These are phyloP conservation scores for Xiphorhynchus erythropygius DNA, from an alignment of 2,797 vertebrate species.

Conservation along the genomic window DNA sequence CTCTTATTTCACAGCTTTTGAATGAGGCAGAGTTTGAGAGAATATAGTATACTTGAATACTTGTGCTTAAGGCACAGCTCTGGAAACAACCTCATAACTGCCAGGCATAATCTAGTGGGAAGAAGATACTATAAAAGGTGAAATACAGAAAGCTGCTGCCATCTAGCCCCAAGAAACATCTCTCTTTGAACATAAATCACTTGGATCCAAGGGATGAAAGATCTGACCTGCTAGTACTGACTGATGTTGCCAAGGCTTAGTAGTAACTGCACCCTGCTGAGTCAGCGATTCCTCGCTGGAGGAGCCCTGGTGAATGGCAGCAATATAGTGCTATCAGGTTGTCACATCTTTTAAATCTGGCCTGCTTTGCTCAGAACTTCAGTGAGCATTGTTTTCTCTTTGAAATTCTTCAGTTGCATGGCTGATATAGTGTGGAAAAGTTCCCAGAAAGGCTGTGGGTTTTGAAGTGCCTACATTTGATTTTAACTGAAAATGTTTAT, in stretches of 20 bases:
- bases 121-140: background rate
- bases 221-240: background rate
- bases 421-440: background rate
- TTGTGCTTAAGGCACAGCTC: background rate
- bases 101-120: background rate
- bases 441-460: background rate
- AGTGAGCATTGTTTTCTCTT: conserved; percentile 36
- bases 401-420: conserved; percentile 32
- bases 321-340: conserved; percentile 25
- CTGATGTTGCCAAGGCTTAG: background rate
- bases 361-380: conserved; percentile 34
- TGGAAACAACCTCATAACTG: background rate
- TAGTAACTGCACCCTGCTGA: background rate
- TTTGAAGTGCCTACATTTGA: background rate
- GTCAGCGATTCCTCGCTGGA: background rate
- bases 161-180: background rate
- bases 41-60: background rate
- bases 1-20: background rate
- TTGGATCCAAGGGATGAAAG: background rate
- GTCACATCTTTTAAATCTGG: conserved; percentile 41
- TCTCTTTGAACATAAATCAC: background rate
- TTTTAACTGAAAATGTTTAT: background rate
- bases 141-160: background rate
- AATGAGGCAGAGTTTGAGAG: background rate
- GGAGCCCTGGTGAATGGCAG: conserved; percentile 10